Conservation (phyloP, 2,888 invertebrate species). For the Pseudeuparius sepicola region DNA sequence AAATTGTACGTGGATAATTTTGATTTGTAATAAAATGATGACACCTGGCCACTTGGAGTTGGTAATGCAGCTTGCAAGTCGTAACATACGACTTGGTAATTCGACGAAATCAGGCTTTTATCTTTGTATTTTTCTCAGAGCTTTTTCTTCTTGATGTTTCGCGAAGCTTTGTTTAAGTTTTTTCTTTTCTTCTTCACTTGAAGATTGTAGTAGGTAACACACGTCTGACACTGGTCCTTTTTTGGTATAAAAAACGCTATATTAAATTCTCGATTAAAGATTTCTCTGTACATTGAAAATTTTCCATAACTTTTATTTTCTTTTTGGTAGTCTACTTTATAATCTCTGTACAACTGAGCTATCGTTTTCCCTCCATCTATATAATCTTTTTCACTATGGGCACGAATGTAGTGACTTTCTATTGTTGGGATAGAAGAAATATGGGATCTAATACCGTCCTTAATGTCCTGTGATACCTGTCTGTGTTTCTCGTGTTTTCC, state of each 20-base stretch:
- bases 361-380: conserved; percentile 17
- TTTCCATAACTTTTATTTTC: conserved; percentile 4
- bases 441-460: conserved; percentile 10
- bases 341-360: conserved; percentile 15
- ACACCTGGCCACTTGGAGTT: conserved; percentile 21
- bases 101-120: conserved; percentile 7
- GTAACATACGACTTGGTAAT: conserved; percentile 15
- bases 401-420: conserved; percentile 16
- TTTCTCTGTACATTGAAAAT: conserved; percentile 9
- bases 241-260: conserved; percentile 16
- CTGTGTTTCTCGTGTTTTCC: conserved; percentile 8
- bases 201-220: conserved; percentile 14
- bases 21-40: conserved; percentile 23
- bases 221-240: conserved; percentile 15
- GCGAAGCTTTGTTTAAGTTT: conserved; percentile 6
- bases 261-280: conserved; percentile 16
- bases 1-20: conserved; percentile 27
- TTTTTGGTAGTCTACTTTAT: conserved; percentile 7
- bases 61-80: conserved; percentile 24
- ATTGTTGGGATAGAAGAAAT: conserved; percentile 11
- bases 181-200: conserved; percentile 10
- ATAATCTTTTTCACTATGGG: conserved; percentile 12
- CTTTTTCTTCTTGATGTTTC: conserved; percentile 12
- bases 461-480: conserved; percentile 11
- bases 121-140: conserved; percentile 16